Evolutionary conservation across 1,140 invertebrate genomes (phyloP).

Genomic region (Megalopta genalis): DNA sequence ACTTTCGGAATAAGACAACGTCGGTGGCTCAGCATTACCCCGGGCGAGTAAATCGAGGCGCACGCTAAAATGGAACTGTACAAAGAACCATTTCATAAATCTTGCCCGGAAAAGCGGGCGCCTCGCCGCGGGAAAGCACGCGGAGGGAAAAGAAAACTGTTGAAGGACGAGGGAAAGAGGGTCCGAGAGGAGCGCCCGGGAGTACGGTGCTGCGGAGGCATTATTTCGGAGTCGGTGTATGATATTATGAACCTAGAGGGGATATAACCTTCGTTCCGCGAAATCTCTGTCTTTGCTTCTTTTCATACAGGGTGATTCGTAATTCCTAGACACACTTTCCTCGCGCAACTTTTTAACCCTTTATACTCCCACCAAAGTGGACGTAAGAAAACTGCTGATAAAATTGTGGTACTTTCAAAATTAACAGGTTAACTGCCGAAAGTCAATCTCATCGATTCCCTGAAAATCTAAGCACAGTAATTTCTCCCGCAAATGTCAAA

Average conservation of each 20-base stretch:
- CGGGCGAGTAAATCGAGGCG: slow-evolving; percentile 65
- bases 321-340: background rate
- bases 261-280: slow-evolving; percentile 29
- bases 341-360: too few relatives aligned
- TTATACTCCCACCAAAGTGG: too few relatives aligned
- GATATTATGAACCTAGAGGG: slow-evolving; percentile 62
- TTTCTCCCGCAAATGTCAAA: too few relatives aligned
- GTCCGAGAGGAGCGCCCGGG: slow-evolving; percentile 14
- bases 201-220: slow-evolving; percentile 42
- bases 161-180: slow-evolving; percentile 71
- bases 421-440: too few relatives aligned
- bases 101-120: slow-evolving; percentile 69
- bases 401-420: too few relatives aligned
- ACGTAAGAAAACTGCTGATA: too few relatives aligned
- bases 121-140: slow-evolving; percentile 47
- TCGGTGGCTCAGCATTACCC: slow-evolving; percentile 54
- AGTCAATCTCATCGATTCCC: too few relatives aligned
- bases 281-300: background rate
- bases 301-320: background rate
- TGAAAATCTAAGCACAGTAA: too few relatives aligned
- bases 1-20: slow-evolving; percentile 71
- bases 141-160: slow-evolving; percentile 72
- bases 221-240: slow-evolving; percentile 64
- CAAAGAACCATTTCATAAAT: slow-evolving; percentile 77
- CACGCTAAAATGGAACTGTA: slow-evolving; percentile 75